Percentiles rank a stretch among this genome's conserved stretches.
phyloP scores from a whole-genome alignment of 30 jellyfish, hydroid and myxozoan genomes.

The Aurelia coerulea region DNA sequence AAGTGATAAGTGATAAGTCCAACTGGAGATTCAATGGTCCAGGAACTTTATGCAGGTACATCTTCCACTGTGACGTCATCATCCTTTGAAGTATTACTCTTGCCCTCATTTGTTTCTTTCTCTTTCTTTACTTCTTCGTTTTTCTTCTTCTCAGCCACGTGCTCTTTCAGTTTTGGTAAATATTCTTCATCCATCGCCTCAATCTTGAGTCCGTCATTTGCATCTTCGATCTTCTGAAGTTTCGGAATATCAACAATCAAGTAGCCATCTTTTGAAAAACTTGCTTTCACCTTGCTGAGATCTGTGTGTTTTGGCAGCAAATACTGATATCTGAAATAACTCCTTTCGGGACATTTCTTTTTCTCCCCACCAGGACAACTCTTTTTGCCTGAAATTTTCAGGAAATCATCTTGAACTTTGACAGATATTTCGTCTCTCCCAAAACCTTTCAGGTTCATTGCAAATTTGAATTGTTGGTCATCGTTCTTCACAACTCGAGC shows the following conservation, averaged over 20 bases:
- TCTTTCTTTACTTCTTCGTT: not conserved
- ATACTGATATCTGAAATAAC: constrained; percentile 63
- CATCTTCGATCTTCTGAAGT: constrained; percentile 18
- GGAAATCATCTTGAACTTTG: constrained; percentile 44
- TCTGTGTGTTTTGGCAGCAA: constrained; percentile 65
- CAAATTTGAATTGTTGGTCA: constrained; percentile 50
- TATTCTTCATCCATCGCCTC: constrained; percentile 50
- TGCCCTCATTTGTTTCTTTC: not conserved
- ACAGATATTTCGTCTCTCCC: constrained; percentile 48
- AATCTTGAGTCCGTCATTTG: constrained; percentile 23
- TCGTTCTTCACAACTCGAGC: constrained; percentile 57
- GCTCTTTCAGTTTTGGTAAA: constrained; percentile 25
- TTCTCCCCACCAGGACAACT: not conserved
- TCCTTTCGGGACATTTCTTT: constrained; percentile 48
- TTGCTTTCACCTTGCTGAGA: constrained; percentile 49
- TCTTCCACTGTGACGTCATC: constrained; percentile 60
- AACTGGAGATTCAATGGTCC: not conserved
- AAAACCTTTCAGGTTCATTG: constrained; percentile 53
- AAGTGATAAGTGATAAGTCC: too few relatives aligned
- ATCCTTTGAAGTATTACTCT: not conserved
- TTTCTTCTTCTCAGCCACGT: not conserved
- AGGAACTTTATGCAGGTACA: constrained; percentile 1
- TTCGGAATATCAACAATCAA: constrained; percentile 48
- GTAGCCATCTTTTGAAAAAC: constrained; percentile 54
- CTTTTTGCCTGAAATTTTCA: constrained; percentile 56